Evolutionary conservation across 2,113 vertebrate genomes (phyloP).

Genomic region (Ginglymostoma cirratum): DNA sequence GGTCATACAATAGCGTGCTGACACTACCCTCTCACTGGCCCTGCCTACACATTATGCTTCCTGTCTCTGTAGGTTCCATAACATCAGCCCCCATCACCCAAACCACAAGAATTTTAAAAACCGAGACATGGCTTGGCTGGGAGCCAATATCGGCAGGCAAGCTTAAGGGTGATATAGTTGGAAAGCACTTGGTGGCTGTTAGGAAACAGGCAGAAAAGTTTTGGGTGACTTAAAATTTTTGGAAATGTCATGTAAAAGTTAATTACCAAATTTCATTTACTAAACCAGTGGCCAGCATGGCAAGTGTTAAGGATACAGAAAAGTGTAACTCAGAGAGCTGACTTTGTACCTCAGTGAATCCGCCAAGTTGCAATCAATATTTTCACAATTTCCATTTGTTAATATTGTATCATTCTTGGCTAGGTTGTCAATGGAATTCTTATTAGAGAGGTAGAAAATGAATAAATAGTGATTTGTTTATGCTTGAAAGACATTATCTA

Average conservation of each 20-base stretch:
- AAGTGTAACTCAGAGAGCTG: neutral
- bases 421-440: conserved; percentile 32
- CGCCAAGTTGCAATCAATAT: conserved; percentile 13
- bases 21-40: no score
- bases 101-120: neutral
- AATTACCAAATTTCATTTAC: neutral
- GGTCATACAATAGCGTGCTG: no score
- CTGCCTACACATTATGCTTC: no score
- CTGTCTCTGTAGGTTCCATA: no score
- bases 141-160: neutral
- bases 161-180: neutral
- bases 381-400: conserved; percentile 34
- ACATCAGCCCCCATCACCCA: no score
- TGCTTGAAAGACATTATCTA: conserved; percentile 37
- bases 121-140: neutral
- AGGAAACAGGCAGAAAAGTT: neutral
- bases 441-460: conserved; percentile 23
- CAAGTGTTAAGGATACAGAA: neutral
- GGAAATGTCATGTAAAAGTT: neutral
- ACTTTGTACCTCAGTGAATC: neutral
- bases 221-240: neutral
- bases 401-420: conserved; percentile 11
- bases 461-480: conserved; percentile 38
- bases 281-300: neutral
- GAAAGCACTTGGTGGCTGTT: neutral